phyloP scores from a whole-genome alignment of 2,797 vertebrate genomes.

The Pseudomugil tenellus region DNA sequence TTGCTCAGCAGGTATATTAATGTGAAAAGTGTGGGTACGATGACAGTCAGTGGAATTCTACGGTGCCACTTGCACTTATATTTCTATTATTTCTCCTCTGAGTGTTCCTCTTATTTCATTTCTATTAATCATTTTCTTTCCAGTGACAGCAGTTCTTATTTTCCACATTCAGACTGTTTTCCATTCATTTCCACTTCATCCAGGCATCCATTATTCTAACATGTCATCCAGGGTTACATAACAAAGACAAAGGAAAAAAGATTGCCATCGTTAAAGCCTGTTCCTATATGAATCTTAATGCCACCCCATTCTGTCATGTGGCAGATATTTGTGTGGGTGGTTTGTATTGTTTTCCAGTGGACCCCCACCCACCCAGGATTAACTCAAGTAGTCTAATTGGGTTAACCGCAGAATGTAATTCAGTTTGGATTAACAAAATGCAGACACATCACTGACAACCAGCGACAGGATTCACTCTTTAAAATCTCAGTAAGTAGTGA shows the following conservation, averaged over 20 bases:
- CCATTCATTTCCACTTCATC: slow-evolving; percentile 36
- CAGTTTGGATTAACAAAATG: slow-evolving; percentile 55
- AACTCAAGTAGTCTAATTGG: slow-evolving; percentile 64
- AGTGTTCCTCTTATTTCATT: slow-evolving; percentile 23
- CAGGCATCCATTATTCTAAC: slow-evolving; percentile 55
- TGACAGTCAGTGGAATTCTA: slow-evolving; percentile 43
- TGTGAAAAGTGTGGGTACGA: slow-evolving; percentile 37
- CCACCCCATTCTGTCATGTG: slow-evolving; percentile 63
- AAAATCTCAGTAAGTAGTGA: slow-evolving; percentile 17
- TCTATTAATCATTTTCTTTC: slow-evolving; percentile 26
- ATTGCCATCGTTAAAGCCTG: slow-evolving; percentile 64
- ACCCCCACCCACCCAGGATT: slow-evolving; percentile 65
- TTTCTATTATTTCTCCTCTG: slow-evolving; percentile 15
- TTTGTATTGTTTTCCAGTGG: slow-evolving; percentile 69
- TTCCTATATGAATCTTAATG: slow-evolving; percentile 57
- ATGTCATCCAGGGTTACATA: slow-evolving; percentile 63
- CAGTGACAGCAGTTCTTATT: slow-evolving; percentile 20
- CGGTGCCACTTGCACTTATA: slow-evolving; percentile 24
- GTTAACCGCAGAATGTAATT: slow-evolving; percentile 60
- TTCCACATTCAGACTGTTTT: slow-evolving; percentile 33
- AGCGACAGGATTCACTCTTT: slow-evolving; percentile 27
- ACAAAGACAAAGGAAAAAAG: slow-evolving; percentile 67
- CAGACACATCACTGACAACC: slow-evolving; percentile 26
- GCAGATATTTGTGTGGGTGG: slow-evolving; percentile 68
- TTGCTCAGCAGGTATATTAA: slow-evolving; percentile 36